These are phyloP conservation scores for Montipora capitata DNA, from an alignment of 92 coral and sea anemone species.

Conservation along the genomic window DNA sequence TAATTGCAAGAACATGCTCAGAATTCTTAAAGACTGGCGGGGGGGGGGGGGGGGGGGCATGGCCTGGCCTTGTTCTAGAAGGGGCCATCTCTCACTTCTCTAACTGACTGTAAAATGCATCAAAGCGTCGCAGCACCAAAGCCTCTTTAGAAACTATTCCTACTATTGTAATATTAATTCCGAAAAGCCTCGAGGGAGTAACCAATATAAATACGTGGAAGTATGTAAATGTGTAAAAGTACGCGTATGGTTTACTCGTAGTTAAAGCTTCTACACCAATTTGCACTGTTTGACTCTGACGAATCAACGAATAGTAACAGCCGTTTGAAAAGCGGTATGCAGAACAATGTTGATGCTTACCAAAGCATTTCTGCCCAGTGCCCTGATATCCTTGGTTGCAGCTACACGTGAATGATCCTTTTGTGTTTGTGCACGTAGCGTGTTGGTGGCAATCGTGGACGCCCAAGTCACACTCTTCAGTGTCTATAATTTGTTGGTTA, in stretches of 20 bases:
- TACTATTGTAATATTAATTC: no score
- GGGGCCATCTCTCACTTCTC: no score
- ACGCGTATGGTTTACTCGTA: neutral
- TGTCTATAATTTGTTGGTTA: conserved; percentile 8
- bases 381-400: conserved; percentile 89
- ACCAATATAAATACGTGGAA: no score
- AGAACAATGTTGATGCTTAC: conserved; percentile 37
- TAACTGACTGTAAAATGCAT: no score
- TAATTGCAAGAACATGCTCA: no score
- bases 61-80: no score
- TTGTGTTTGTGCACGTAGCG: conserved; percentile 74
- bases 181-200: no score
- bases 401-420: conserved; percentile 77
- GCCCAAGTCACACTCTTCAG: conserved; percentile 67
- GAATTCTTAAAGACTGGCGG: no score
- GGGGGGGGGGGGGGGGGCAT: no score
- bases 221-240: no score
- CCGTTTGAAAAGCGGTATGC: neutral
- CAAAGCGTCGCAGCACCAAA: no score
- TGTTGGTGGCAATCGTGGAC: conserved; percentile 60
- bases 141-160: no score
- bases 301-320: neutral
- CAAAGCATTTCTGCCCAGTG: conserved; percentile 83
- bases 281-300: neutral
- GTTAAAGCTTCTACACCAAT: neutral